Evolutionary conservation across 2,113 vertebrate species (phyloP).

Genomic region (Eudyptes chrysolophus): DNA sequence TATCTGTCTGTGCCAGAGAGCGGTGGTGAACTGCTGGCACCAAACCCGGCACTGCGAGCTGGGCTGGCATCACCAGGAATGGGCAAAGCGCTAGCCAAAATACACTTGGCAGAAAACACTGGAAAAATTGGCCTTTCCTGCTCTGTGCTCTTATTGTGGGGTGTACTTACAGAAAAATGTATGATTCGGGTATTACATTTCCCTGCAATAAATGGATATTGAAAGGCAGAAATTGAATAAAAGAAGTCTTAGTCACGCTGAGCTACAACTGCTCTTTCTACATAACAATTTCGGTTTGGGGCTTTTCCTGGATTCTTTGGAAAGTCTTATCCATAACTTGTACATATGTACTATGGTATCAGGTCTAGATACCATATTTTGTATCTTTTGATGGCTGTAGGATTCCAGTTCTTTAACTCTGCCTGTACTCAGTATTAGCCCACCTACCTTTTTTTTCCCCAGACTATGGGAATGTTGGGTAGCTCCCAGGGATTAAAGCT

Average conservation of each 20-base stretch:
- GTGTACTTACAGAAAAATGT: not conserved
- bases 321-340: not conserved
- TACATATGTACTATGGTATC: not conserved
- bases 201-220: not conserved
- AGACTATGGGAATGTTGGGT: not conserved
- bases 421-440: not conserved
- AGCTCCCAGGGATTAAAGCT: not conserved
- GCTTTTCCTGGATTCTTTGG: not conserved
- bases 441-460: not conserved
- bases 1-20: no score
- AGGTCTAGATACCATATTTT: not conserved
- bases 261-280: constrained; percentile 43
- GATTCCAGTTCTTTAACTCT: not conserved
- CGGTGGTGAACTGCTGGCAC: not conserved
- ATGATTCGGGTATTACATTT: not conserved
- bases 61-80: not conserved
- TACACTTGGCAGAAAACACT: not conserved
- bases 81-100: not conserved
- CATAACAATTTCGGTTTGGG: not conserved
- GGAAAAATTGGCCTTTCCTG: not conserved
- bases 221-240: constrained; percentile 32
- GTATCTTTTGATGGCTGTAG: not conserved
- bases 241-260: constrained; percentile 5
- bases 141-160: not conserved
- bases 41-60: not conserved